Conservation (phyloP, 2,888 invertebrate species). For the Aelia acuminata region DNA sequence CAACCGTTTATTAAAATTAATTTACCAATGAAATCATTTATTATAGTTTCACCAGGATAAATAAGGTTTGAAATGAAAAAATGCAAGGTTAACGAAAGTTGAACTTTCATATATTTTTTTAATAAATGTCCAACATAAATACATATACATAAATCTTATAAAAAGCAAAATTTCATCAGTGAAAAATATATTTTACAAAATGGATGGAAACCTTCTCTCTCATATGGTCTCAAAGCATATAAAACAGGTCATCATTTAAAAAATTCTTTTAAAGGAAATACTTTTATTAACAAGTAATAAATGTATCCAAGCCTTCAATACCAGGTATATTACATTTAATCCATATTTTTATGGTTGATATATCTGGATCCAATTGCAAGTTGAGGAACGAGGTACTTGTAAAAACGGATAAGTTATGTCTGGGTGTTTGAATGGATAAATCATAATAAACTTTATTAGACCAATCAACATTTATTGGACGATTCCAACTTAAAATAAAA, state of each 20-base stretch:
- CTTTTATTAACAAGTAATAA: slow-evolving; percentile 36
- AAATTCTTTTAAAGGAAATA: background rate
- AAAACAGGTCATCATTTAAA: background rate
- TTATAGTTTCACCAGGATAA: background rate
- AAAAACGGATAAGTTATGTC: background rate
- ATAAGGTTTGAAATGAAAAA: background rate
- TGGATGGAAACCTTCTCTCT: background rate
- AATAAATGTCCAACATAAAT: background rate
- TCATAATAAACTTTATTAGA: slow-evolving; percentile 51
- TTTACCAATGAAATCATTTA: background rate
- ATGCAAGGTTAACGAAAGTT: background rate
- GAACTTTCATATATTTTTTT: background rate
- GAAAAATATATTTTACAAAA: background rate
- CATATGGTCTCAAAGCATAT: background rate
- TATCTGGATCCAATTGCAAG: background rate
- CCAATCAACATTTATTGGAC: slow-evolving; percentile 63
- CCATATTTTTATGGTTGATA: slow-evolving; percentile 57
- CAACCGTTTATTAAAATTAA: background rate
- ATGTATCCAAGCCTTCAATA: slow-evolving; percentile 55
- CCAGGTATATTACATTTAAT: slow-evolving; percentile 59
- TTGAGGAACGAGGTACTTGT: slow-evolving; percentile 43
- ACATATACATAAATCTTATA: background rate
- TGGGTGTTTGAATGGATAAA: slow-evolving; percentile 54
- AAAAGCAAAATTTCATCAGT: background rate
- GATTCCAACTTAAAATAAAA: slow-evolving; percentile 60